Base-by-base conservation (phyloP, 2,797 vertebrate species). In the Pygocentrus nattereri region DNA sequence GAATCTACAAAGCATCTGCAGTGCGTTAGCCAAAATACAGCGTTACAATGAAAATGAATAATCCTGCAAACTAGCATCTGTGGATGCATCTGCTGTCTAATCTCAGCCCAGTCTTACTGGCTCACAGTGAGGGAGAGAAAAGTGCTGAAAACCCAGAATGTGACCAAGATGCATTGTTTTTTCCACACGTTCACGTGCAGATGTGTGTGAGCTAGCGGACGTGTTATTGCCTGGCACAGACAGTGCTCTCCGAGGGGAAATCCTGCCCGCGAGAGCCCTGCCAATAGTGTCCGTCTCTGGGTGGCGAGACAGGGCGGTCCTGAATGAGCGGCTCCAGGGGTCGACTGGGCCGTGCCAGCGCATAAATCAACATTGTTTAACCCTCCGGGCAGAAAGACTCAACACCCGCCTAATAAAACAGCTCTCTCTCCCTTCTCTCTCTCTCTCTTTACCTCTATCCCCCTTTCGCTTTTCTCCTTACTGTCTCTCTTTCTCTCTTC, bases 311-410 rank as follows among this genome's bases (percentile, higher is more conserved):
- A 75, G 49, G 59, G 71, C 50, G 65, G 61, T 82, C 69, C 71
- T 56, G 49, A 23, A 21, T 19, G n/a, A 23, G 74, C 61, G 64
- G 52, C 69, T 61, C 64, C 34, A 11, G 49, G 34, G 75, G 78
- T 82, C 71, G 74, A 47, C 12, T 61, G 30, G 41, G 64, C 31
- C 23, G 31, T 84, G 84, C 23, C 69, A 50, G 81, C 76, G 82
- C 80, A 79, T 86, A 81, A 82, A 79, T 83, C 75, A 81, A 59
- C 74, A 82, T 70, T n/a, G 31, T 44, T 83, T 81, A 78, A 85
- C 68, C 68, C 47, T 34, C 23, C n/a, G 41, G 56, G 70, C 68
- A 84, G 76, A 47, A 62, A 73, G 47, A 56, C 61, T 67, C 59
- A 19, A 72, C 50, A 58, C 67, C 49, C 65, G 59, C 68, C 67